Base-by-base conservation (phyloP, 2,888 invertebrate species). In the Aromia moschata region DNA sequence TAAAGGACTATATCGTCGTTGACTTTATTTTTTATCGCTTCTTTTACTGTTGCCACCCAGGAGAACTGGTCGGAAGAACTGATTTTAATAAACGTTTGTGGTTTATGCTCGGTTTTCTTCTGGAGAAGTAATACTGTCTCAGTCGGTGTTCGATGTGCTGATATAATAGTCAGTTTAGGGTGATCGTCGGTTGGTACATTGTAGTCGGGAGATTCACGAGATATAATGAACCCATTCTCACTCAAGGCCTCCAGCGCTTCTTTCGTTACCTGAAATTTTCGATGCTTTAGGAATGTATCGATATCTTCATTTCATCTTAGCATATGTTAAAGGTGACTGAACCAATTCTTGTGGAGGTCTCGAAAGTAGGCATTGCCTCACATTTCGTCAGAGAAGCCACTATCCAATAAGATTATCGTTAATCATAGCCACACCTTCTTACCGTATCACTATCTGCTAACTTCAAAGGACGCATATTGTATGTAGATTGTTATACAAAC, bases 191-290 rank as follows among this genome's bases (percentile, higher is more conserved):
- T 41, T 5, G 55, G 30, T 20, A 14, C 12, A 30, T 84, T 81
- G 0, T 85, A 82, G 31, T 81, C 80, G 1, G 79, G 75, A 30
- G 79, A 81, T 74, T 89, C 89, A 17, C 89, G 82, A 25, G 86
- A 83, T 44, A 90, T 75, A 1, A 89, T 69, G 72, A 85, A 89
- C 49, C 87, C 86, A 68, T 83, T 85, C 9, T 87, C 86, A 10
- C 82, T 81, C 9, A 65, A 11, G 3, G 62, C 60, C 0, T 18
- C 36, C 20, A 59, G 43, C 7, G 65, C 63, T 18, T 62, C 52
- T 33, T 64, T 46, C 9, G 71, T 31, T 10, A 66, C 30, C 70
- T 70, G 41, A 53, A 68, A 67, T 3, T 51, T n/a, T n/a, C n/a
- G n/a, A n/a, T n/a, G n/a, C 10, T 33, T 47, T 2, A 15, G 10